Evolutionary conservation across 2,888 invertebrate species (phyloP), one percentile per base, ranked within the genome.

Genomic region (Octonoba sinensis): DNA sequence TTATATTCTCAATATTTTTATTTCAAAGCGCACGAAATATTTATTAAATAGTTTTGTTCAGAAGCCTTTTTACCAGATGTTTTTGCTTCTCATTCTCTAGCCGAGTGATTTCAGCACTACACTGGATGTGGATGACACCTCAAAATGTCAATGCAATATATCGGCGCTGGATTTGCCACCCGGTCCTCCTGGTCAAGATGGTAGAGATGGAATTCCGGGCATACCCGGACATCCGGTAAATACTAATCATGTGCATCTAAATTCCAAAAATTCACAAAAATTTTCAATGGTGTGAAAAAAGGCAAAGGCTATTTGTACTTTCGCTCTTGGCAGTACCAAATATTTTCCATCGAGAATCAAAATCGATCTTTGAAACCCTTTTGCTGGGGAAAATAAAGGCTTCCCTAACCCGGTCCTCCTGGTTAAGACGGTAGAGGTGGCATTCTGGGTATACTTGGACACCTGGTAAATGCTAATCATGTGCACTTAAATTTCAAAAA

Each of bases 371-470:
- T 27, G 27, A 3, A 6, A 6, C 6, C 6, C 3, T n/a, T 27
- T 27, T 6, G n/a, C 6, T 27, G 2, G 3, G 6, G 3, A 27
- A 6, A 27, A 27, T 27, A 27, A 27, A 27, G 2, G 27, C 27
- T 27, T 27, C 27, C 27, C 27, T n/a, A n/a, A n/a, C 65, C 74
- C 12, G 82, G 82, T 57, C 75, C 66, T 13, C 65, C 71, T 15
- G 82, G 82, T 16, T 59, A 74, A 51, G 71, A 74, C 27, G 82
- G 82, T 16, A 75, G 70, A 47, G 82, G 75, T 66, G 82, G 82
- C 3, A 46, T 82, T 24, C 82, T 70, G 15, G 82, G 82, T 46
- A 66, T 75, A n/a, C 75, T 67, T 6, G 82, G 82, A 51, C 75
- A 73, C 47, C 82, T 75, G 13, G 82, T 82, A 69, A 56, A 20